Conservation (phyloP, 2,113 vertebrate genomes). For the Dicaeum eximium region DNA sequence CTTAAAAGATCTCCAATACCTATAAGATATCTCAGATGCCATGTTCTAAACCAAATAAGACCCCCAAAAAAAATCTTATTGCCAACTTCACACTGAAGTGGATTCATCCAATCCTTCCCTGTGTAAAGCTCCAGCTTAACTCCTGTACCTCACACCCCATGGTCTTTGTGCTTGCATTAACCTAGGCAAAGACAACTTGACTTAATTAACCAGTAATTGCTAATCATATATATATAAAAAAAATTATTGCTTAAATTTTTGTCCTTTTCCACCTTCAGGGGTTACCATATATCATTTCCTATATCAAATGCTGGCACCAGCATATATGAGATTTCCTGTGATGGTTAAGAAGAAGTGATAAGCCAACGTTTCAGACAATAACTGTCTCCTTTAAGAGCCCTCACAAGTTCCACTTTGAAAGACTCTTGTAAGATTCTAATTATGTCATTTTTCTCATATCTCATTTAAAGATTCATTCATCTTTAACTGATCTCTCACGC, state of each 20-base stretch:
- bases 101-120: neutral
- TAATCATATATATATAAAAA: neutral
- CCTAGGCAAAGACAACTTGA: neutral
- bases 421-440: neutral
- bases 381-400: neutral
- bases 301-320: neutral
- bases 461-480: neutral
- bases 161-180: neutral
- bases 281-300: neutral
- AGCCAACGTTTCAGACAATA: neutral
- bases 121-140: neutral
- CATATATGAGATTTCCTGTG: neutral
- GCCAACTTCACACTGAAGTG: neutral
- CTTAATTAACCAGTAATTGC: neutral
- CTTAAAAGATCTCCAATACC: neutral
- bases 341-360: neutral
- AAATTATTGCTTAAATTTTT: neutral
- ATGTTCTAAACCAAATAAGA: neutral
- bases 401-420: neutral
- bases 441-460: neutral
- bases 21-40: neutral
- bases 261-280: neutral
- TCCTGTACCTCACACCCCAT: neutral
- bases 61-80: accelerated
- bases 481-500: neutral